phyloP scores from a whole-genome alignment of 1,140 invertebrate species.

The Tetranychus urticae region DNA sequence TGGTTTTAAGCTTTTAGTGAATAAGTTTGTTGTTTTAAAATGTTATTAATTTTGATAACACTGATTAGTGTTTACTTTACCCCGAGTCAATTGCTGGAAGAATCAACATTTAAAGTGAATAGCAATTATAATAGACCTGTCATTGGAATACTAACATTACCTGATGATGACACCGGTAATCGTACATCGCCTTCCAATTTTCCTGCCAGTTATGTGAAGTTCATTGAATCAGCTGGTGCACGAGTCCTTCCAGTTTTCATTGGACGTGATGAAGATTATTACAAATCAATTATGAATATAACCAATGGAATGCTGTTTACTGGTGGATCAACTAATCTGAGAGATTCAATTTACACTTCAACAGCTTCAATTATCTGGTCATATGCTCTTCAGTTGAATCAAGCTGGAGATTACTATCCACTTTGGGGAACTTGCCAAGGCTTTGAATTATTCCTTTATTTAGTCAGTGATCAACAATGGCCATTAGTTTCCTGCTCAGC shows the following conservation, averaged over 20 bases:
- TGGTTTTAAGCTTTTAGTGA: too few relatives aligned
- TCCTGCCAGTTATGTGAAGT: slow-evolving; percentile 62
- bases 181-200: slow-evolving; percentile 22
- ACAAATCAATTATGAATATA: slow-evolving; percentile 19
- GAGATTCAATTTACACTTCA: slow-evolving; percentile 36
- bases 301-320: slow-evolving; percentile 40
- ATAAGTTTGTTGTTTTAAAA: too few relatives aligned
- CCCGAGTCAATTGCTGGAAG: too few relatives aligned
- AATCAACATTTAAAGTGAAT: too few relatives aligned
- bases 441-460: slow-evolving; percentile 51
- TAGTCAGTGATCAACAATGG: slow-evolving; percentile 28
- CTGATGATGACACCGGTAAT: background rate
- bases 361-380: slow-evolving; percentile 39
- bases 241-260: slow-evolving; percentile 28
- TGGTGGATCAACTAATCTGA: slow-evolving; percentile 30
- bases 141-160: slow-evolving; percentile 5
- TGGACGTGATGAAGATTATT: slow-evolving; percentile 19
- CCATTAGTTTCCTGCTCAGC: slow-evolving; percentile 10
- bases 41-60: too few relatives aligned
- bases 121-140: slow-evolving; percentile 2
- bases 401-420: slow-evolving; percentile 47
- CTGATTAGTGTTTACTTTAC: too few relatives aligned
- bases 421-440: slow-evolving; percentile 70
- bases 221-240: slow-evolving; percentile 51
- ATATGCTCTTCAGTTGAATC: slow-evolving; percentile 36